Conservation (phyloP, 2,888 invertebrate genomes). For the Microdon myrmicae region DNA sequence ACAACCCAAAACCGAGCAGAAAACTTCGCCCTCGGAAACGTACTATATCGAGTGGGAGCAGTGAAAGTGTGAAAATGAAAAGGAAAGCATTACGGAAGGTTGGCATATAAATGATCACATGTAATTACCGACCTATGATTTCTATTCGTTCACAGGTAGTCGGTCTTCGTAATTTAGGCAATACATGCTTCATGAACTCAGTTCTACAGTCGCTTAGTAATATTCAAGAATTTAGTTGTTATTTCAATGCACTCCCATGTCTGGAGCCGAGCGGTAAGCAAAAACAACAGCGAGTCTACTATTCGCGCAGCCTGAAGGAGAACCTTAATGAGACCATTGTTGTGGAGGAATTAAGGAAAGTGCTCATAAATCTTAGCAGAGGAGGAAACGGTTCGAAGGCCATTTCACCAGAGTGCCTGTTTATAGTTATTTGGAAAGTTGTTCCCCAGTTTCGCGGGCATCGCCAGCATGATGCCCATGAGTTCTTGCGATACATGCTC, state of each 20-base stretch:
- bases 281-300: constrained; percentile 68
- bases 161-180: constrained; percentile 83
- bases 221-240: constrained; percentile 84
- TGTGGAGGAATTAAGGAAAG: constrained; percentile 83
- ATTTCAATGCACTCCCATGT: constrained; percentile 81
- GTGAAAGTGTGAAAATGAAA: constrained; percentile 28
- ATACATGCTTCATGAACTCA: constrained; percentile 89
- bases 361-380: constrained; percentile 76
- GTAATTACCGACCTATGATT: neutral
- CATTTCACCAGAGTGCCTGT: constrained; percentile 83
- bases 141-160: constrained; percentile 66
- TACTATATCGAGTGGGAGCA: constrained; percentile 57
- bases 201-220: constrained; percentile 86
- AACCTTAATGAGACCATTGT: constrained; percentile 77
- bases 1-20: constrained; percentile 51
- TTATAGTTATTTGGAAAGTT: constrained; percentile 85
- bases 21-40: constrained; percentile 57
- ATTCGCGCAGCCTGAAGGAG: constrained; percentile 72
- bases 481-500: constrained; percentile 84
- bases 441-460: constrained; percentile 85
- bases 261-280: constrained; percentile 69
- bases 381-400: constrained; percentile 77
- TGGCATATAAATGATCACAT: neutral
- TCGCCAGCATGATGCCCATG: constrained; percentile 89
- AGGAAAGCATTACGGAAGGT: constrained; percentile 44